Base-by-base conservation (phyloP, 1,140 invertebrate species). In the Zaprionus tsacasi region DNA sequence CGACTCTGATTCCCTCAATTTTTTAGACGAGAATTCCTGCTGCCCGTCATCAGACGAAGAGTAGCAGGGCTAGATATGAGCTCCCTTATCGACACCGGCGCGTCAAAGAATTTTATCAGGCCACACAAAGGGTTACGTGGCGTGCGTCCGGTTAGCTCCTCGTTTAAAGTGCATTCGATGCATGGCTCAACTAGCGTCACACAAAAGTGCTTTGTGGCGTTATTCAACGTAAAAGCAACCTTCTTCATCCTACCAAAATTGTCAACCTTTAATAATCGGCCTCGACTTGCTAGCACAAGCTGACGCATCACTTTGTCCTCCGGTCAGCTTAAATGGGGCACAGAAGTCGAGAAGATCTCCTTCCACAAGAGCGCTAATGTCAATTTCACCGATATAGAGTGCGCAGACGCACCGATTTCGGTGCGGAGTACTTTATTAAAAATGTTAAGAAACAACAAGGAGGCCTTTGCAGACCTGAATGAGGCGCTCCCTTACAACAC, bases 61-160 rank as follows among this genome's bases (percentile, higher is more conserved):
- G 33, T n/a, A n/a, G n/a, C n/a, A n/a, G n/a, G 5, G 6, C 6
- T 15, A 36, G 17, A 33, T n/a, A 40, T 40, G 10, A 40, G 10
- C 6, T 40, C 13, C 17, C 17, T 57, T 17, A 33, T 33, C 17
- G 65, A 69, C 59, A 75, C 65, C 10, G 71, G 54, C 8, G 61
- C 52, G 43, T 65, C 69, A 2, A 71, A 63, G 27, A 73, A 73
- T 56, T 73, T 54, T 45, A 73, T 73, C n/a, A 55, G 57, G 48
- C 59, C 54, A 15, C 17, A 38, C 27, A 25, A 64, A 30, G 36
- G 43, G n/a, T n/a, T n/a, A n/a, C n/a, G n/a, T n/a, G n/a, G n/a
- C n/a, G n/a, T n/a, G n/a, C n/a, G n/a, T n/a, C n/a, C n/a, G n/a
- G n/a, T n/a, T n/a, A n/a, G n/a, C n/a, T n/a, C n/a, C n/a, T n/a